These are phyloP conservation scores for Baccha elongata DNA, from an alignment of 2,888 invertebrate genomes.

Conservation along the genomic window DNA sequence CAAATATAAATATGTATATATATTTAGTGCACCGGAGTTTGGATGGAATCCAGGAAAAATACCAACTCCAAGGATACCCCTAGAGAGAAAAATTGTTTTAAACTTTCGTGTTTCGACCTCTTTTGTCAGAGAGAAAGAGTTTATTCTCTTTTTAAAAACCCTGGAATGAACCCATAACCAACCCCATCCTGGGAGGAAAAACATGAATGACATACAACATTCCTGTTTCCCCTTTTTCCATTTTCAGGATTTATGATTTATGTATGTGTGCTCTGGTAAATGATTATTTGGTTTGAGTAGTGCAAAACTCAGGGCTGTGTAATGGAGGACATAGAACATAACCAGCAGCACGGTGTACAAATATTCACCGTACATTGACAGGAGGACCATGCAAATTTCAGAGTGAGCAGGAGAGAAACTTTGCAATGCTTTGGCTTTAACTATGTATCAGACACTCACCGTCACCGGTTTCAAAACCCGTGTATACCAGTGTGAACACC, in stretches of 20 bases:
- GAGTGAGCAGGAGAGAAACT: slow-evolving; percentile 22
- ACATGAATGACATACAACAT: slow-evolving; percentile 55
- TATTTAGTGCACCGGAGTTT: slow-evolving; percentile 50
- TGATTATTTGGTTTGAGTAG: slow-evolving; percentile 71
- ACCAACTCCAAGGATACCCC: slow-evolving; percentile 37
- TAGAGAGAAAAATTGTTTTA: slow-evolving; percentile 75
- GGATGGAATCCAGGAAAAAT: slow-evolving; percentile 40
- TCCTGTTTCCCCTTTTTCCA: slow-evolving; percentile 13
- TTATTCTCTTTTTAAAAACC: slow-evolving; percentile 35
- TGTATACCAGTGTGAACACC: background rate
- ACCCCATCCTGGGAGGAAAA: slow-evolving; percentile 21
- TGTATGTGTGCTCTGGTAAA: slow-evolving; percentile 54
- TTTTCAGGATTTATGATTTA: slow-evolving; percentile 8
- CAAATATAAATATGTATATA: slow-evolving; percentile 13
- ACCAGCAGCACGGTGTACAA: slow-evolving; percentile 9
- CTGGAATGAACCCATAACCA: slow-evolving; percentile 29
- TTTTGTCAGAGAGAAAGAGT: slow-evolving; percentile 75
- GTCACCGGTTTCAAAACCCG: slow-evolving; percentile 36
- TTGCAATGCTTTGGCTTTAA: slow-evolving; percentile 53
- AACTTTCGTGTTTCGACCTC: slow-evolving; percentile 82
- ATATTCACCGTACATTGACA: slow-evolving; percentile 48
- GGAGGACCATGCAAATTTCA: slow-evolving; percentile 19
- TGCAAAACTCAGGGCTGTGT: slow-evolving; percentile 30
- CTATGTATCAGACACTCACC: slow-evolving; percentile 50
- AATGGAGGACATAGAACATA: slow-evolving; percentile 26